Conservation (phyloP, 2,888 invertebrate species). For the Cryptus viduatorius region DNA sequence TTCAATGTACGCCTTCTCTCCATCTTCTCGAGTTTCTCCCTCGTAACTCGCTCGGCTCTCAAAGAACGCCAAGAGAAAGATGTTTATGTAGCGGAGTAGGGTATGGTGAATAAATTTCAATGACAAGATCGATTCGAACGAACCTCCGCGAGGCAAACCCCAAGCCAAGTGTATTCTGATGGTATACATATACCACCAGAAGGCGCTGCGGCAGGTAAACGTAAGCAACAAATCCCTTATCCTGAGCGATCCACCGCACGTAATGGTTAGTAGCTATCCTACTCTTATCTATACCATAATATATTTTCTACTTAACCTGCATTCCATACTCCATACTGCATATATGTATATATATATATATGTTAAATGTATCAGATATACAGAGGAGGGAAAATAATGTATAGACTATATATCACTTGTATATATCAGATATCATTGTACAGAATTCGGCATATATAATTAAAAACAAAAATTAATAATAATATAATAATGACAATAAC, state of each 20-base stretch:
- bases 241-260: conserved; percentile 42
- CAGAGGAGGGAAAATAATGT: no score
- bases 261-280: conserved; percentile 57
- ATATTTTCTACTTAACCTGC: conserved; percentile 47
- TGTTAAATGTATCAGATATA: no score
- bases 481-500: no score
- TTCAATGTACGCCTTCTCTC: conserved; percentile 26
- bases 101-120: conserved; percentile 68
- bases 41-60: conserved; percentile 33
- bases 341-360: neutral
- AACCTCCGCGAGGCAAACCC: conserved; percentile 9
- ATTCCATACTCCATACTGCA: conserved; percentile 16
- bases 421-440: no score
- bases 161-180: neutral
- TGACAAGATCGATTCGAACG: conserved; percentile 68
- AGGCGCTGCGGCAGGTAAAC: conserved; percentile 6
- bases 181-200: neutral
- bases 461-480: no score
- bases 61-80: conserved; percentile 52
- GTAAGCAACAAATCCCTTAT: conserved; percentile 56
- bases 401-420: no score
- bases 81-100: conserved; percentile 52
- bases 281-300: conserved; percentile 45
- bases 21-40: conserved; percentile 34
- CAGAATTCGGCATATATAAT: no score